Evolutionary conservation across 2,113 vertebrate species (phyloP), one percentile per base, ranked within the genome.

Genomic region (Percina caprodes): DNA sequence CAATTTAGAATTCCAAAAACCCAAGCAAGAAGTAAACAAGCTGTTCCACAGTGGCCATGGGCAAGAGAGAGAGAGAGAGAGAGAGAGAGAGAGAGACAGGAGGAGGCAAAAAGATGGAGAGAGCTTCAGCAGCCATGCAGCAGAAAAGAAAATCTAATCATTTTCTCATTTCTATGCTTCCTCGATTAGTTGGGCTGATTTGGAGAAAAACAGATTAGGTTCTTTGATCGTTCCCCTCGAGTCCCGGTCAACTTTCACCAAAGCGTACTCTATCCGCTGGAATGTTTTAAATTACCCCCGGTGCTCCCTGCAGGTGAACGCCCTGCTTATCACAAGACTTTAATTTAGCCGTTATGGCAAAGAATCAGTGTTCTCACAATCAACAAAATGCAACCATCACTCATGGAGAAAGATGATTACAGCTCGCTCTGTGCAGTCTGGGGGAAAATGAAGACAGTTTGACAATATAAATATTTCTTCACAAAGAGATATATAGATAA

Each of bases 121-220:
- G 83, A 60, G 79, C 10, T 45, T 54, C 73, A 12, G 58, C 24
- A 81, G 74, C 54, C 19, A n/a, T 62, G 79, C 83, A 78, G 69
- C 69, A 80, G 83, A 86, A 76, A 58, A 79, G 70, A 89, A 86
- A 91, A 94, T 91, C 77, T 39, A 90, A 92, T 93, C 79, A 91
- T 88, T 82, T 85, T 81, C 82, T 86, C 85, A 92, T 92, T 90
- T 92, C 76, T 60, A 69, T 26, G 73, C 74, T 84, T 84, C 88
- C 86, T 91, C 73, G 67, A 67, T 88, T 87, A 83, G 88, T 84
- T 89, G 88, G 77, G 82, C 80, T 85, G 79, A 91, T 89, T 88
- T 84, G 74, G 63, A 85, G 82, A 81, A 35, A 86, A 89, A 87
- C 67, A 1, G 83, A 92, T 93, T 85, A 87, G 72, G 79, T 68